phyloP scores from a whole-genome alignment of 2,113 vertebrate genomes.

The Cephalophus harveyi region DNA sequence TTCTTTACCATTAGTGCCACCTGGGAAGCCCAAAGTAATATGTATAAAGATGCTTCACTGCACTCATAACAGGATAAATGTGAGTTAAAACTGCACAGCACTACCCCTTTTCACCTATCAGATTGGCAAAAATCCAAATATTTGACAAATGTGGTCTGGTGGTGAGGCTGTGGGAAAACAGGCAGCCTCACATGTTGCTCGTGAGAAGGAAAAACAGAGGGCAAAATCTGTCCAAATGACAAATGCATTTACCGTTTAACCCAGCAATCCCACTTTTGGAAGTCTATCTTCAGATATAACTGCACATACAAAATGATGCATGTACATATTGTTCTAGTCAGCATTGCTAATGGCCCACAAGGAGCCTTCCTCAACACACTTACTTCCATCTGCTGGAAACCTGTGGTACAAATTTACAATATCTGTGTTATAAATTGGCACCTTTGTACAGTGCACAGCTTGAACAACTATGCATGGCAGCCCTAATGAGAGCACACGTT shows the following conservation, averaged over 20 bases:
- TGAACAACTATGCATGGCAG: background rate
- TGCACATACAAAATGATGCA: background rate
- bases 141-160: background rate
- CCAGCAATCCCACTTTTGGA: background rate
- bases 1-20: background rate
- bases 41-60: background rate
- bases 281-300: background rate
- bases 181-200: background rate
- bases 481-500: background rate
- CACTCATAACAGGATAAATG: background rate
- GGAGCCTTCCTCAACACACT: background rate
- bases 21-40: background rate
- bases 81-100: background rate
- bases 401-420: background rate
- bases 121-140: conserved; percentile 50
- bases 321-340: rapidly evolving
- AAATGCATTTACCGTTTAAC: background rate
- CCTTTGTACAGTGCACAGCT: background rate
- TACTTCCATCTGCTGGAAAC: background rate
- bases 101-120: background rate
- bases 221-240: background rate
- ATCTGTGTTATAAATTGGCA: background rate
- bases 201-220: background rate
- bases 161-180: background rate
- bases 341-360: background rate